Conservation (phyloP, 2,113 vertebrate species). For the Cyanoderma ruficeps region DNA sequence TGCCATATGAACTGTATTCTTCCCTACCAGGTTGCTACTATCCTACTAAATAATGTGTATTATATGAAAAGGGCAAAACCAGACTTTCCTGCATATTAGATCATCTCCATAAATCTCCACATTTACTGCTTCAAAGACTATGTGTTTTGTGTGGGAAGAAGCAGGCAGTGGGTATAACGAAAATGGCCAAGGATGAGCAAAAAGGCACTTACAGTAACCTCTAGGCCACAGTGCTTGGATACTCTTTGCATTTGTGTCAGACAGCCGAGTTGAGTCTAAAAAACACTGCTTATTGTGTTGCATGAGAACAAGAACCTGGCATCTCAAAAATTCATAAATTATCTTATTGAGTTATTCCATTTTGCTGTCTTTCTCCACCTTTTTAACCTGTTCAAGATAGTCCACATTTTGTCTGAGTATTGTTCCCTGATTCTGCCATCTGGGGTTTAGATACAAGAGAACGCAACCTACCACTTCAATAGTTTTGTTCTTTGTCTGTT, state of each 20-base stretch:
- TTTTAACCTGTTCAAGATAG: background rate
- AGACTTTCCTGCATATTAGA: background rate
- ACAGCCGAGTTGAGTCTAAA: background rate
- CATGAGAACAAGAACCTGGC: background rate
- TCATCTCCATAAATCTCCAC: background rate
- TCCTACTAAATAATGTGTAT: background rate
- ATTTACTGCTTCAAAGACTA: background rate
- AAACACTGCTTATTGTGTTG: background rate
- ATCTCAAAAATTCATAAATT: background rate
- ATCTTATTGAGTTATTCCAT: background rate
- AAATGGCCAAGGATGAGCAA: background rate
- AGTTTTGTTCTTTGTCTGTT: background rate
- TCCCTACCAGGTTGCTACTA: background rate
- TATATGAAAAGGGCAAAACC: background rate
- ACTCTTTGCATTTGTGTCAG: background rate
- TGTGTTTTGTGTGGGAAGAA: background rate
- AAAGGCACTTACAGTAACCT: background rate
- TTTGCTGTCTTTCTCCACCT: background rate
- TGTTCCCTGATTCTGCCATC: background rate
- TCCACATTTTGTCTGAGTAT: background rate
- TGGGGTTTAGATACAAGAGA: background rate
- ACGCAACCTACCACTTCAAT: background rate
- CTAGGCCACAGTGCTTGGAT: background rate
- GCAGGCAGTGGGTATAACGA: background rate
- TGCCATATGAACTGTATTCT: background rate